Conservation (phyloP, 2,888 invertebrate species). For the Eretmocerus hayati region DNA sequence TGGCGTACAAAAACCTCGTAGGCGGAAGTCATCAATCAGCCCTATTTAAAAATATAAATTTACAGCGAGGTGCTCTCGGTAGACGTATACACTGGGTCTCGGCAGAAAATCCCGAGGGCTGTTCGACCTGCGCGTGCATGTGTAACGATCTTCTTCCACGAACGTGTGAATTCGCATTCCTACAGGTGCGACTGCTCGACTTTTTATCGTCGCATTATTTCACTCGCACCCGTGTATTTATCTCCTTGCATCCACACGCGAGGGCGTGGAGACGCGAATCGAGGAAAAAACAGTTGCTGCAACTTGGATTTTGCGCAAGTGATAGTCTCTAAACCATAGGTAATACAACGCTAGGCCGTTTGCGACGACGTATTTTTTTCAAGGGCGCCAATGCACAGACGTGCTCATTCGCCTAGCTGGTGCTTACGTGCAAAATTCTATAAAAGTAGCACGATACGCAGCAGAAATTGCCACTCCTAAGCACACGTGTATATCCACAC, state of each 20-base stretch:
- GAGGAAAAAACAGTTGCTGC: conserved; percentile 1
- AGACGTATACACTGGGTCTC: background rate
- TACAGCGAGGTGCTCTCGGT: conserved; percentile 12
- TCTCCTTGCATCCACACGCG: background rate
- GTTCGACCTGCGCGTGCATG: conserved; percentile 6
- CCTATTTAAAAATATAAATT: conserved; percentile 19
- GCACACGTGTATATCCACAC: background rate
- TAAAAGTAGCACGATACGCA: too few relatives aligned
- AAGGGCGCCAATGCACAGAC: too few relatives aligned
- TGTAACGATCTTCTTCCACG: conserved; percentile 13
- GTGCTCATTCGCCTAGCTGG: too few relatives aligned
- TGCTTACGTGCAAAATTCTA: too few relatives aligned
- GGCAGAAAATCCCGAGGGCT: conserved; percentile 7
- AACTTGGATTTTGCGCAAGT: conserved; percentile 7
- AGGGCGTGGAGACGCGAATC: background rate
- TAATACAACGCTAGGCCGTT: too few relatives aligned
- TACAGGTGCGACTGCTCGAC: conserved; percentile 12
- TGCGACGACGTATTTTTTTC: too few relatives aligned
- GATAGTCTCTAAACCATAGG: too few relatives aligned
- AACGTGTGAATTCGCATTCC: conserved; percentile 17
- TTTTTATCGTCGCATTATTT: conserved; percentile 6
- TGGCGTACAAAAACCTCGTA: background rate
- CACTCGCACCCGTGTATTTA: background rate
- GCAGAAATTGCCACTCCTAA: background rate
- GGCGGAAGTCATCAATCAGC: conserved; percentile 20